Conservation (phyloP, 92 coral and sea anemone species). For the Montipora capitata region DNA sequence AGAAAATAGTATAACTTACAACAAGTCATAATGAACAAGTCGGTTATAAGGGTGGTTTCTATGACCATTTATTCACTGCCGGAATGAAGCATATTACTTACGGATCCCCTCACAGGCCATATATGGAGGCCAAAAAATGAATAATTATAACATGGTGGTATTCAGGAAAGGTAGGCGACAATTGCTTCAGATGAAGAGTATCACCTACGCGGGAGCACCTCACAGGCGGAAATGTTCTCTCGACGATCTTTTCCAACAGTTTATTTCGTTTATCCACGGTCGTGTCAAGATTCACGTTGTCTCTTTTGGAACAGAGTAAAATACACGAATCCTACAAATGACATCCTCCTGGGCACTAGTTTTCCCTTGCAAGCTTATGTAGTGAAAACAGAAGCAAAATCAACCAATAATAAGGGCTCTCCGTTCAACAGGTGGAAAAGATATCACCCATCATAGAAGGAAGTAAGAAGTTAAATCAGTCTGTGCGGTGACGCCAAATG, state of each 20-base stretch:
- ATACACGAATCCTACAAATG: neutral
- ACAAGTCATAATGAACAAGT: too few species aligned
- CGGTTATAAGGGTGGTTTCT: too few species aligned
- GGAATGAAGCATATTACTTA: too few species aligned
- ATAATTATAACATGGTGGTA: neutral
- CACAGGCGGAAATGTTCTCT: slow-evolving; percentile 11
- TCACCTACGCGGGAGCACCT: neutral
- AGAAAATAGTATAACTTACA: slow-evolving; percentile 22
- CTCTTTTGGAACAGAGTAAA: neutral
- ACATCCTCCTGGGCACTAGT: neutral
- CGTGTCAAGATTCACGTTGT: neutral
- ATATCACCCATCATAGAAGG: neutral
- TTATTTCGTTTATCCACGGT: neutral
- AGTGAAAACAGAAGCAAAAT: too few species aligned
- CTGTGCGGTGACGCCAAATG: too few species aligned
- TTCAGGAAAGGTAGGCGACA: neutral
- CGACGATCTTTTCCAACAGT: neutral
- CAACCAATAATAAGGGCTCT: neutral
- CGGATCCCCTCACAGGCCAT: too few species aligned
- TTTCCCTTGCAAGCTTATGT: too few species aligned
- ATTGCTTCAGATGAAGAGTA: neutral
- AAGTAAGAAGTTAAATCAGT: neutral
- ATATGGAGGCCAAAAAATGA: too few species aligned
- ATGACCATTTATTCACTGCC: too few species aligned
- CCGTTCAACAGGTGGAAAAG: neutral